Base-by-base conservation (phyloP, 2,113 vertebrate species). In the Mystacornis crossleyi region DNA sequence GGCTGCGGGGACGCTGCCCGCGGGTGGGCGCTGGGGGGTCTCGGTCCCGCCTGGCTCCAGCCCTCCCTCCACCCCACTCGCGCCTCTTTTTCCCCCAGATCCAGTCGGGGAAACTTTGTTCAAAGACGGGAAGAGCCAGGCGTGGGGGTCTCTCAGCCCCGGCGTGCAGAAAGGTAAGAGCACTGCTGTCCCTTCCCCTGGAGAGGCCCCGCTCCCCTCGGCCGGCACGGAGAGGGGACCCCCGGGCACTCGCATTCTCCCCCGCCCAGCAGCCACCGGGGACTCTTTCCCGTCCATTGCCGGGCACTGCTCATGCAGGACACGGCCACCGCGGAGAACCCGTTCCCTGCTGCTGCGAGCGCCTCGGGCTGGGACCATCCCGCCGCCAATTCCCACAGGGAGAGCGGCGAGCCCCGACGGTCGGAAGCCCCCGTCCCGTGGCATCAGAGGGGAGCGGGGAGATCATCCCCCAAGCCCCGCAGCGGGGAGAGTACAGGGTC, bases 111-210 rank as follows among this genome's bases (percentile, higher is more conserved):
- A 99, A 86, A 98, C 98, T 97, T 98, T 99, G 89, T 98, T 99
- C 98, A 99, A 99, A 97, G 99, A 99, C 86, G 98, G 98, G 77
- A 99, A 99, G 98, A 98, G 95, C 95, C 97, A 99, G 18, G 97
- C 99, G 9, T 99, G 99, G 99, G 99, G 98, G 75, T 98, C 99
- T 8, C 98, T 99, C 95, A 99, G 98, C 77, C 98, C 99, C 3
- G 98, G 99, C 45, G 99, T 99, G 26, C 99, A 99, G 85, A 99
- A 99, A 99, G 99, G 99, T 99, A 98, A 99, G 98, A 79, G 50
- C 61, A 5, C 4, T 2, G n/a, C 51, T 57, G 47, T n/a, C 61
- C 60, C 53, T 69, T 78, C 4, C 60, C 24, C 23, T 15, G 42
- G n/a, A 51, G 50, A 23, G 29, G 43, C 18, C 23, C 58, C 16